Evolutionary conservation across 2,113 vertebrate species (phyloP).

Genomic region (Antennarius striatus): DNA sequence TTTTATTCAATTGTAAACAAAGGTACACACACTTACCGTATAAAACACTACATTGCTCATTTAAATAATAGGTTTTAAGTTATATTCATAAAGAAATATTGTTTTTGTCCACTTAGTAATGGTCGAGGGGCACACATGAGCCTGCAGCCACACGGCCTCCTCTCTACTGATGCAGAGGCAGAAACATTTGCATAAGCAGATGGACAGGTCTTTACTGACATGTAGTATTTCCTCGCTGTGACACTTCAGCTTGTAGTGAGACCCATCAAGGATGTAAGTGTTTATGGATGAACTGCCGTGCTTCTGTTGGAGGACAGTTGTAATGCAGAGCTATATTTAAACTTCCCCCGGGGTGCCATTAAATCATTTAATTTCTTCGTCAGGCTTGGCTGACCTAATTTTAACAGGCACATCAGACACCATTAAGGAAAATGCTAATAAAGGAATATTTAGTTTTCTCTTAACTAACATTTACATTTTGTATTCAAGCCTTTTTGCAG

Average conservation of each 20-base stretch:
- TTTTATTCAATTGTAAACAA: slow-evolving; percentile 10
- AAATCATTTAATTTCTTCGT: slow-evolving; percentile 81
- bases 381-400: slow-evolving; percentile 78
- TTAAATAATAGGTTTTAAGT: neutral
- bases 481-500: slow-evolving; percentile 26
- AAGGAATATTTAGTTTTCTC: slow-evolving; percentile 48
- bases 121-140: slow-evolving; percentile 17
- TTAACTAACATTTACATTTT: slow-evolving; percentile 37
- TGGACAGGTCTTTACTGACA: slow-evolving; percentile 1
- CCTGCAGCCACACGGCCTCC: neutral
- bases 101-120: slow-evolving; percentile 72
- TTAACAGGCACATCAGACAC: slow-evolving; percentile 69
- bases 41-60: neutral
- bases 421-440: slow-evolving; percentile 49
- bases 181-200: slow-evolving; percentile 16
- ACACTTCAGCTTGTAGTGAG: slow-evolving; percentile 6
- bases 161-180: slow-evolving; percentile 9
- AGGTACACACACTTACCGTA: neutral
- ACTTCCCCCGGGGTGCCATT: slow-evolving; percentile 78
- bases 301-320: slow-evolving; percentile 62
- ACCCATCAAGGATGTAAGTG: slow-evolving; percentile 41
- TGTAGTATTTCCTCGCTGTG: slow-evolving; percentile 16
- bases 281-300: slow-evolving; percentile 68
- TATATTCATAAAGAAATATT: neutral
- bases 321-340: slow-evolving; percentile 79